Conservation (phyloP, 2,888 invertebrate species). For the Mythimna pallens region DNA sequence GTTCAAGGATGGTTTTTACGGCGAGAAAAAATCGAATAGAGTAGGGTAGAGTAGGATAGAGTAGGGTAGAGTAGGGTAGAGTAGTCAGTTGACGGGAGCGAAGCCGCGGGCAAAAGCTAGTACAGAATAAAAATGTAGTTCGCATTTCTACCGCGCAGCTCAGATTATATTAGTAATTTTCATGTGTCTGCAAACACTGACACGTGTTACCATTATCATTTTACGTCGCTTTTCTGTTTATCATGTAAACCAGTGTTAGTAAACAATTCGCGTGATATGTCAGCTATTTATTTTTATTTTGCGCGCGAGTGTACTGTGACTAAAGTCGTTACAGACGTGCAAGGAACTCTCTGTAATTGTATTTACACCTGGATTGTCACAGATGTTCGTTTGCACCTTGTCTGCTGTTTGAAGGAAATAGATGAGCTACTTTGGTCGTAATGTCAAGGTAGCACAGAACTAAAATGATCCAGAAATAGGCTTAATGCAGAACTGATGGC, state of each 20-base stretch:
- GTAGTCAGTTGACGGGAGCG: too few species aligned
- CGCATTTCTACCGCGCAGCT: not conserved
- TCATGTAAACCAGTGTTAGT: constrained; percentile 55
- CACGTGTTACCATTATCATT: constrained; percentile 57
- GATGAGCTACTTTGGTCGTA: not conserved
- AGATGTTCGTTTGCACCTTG: constrained; percentile 10
- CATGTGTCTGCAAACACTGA: constrained; percentile 36
- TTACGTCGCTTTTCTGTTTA: constrained; percentile 44
- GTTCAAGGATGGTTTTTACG: too few species aligned
- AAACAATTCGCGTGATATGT: constrained; percentile 50
- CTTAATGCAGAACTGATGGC: not conserved
- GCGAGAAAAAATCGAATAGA: too few species aligned
- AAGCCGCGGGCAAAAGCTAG: too few species aligned
- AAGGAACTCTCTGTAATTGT: constrained; percentile 3
- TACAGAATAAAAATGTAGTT: not conserved
- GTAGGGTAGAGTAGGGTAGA: too few species aligned
- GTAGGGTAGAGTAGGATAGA: too few species aligned
- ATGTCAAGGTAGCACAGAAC: not conserved
- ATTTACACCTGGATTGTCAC: not conserved
- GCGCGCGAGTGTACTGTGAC: constrained; percentile 24
- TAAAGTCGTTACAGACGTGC: not conserved
- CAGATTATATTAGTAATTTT: not conserved
- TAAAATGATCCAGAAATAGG: not conserved
- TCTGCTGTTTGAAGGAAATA: not conserved
- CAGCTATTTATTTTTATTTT: constrained; percentile 15